Evolutionary conservation across 2,888 invertebrate species (phyloP), one percentile per base, ranked within the genome.

Genomic region (Exephanes ischioxanthus): DNA sequence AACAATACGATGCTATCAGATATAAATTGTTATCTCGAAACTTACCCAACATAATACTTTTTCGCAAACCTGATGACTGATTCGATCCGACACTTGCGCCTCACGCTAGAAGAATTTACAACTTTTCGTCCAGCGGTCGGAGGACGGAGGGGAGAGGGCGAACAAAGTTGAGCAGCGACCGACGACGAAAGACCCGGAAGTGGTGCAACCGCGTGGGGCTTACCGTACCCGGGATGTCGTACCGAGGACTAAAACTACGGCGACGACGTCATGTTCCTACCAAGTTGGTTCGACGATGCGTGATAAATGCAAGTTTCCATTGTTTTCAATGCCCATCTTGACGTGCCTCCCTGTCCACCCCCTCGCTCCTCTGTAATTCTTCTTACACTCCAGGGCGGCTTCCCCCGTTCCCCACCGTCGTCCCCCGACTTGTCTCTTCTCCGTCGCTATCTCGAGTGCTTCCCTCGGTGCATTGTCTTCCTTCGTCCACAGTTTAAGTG

Each of bases 401-500:
- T 41, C 2, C 6, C 11, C 14, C 55, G 45, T 11, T 70, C 37
- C 53, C 22, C 16, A 22, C 55, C 30, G 11, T 73, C 37, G n/a
- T n/a, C 37, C 6, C 67, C 6, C 67, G 73, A 70, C 45, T 82
- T 72, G 55, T 73, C 61, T 71, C 45, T 55, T 73, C 63, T 53
- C 37, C 66, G 51, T 55, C 80, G 68, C 41, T 66, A 80, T 16
- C 66, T 80, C n/a, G 30, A 72, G 80, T 83, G 75, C 37, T 73
- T 37, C n/a, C 67, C n/a, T 73, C 48, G 26, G 11, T 30, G 68
- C 73, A 79, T 83, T 79, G 83, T 83, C 73, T 83, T 73, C 11
- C 19, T 41, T 58, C 26, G 16, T 83, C 33, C 41, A 73, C 61
- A 16, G 45, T 79, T 75, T 79, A 63, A 83, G 79, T 75, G 51